These are phyloP conservation scores for Ceratitis capitata DNA, from an alignment of 1,140 invertebrate genomes.

Conservation along the genomic window DNA sequence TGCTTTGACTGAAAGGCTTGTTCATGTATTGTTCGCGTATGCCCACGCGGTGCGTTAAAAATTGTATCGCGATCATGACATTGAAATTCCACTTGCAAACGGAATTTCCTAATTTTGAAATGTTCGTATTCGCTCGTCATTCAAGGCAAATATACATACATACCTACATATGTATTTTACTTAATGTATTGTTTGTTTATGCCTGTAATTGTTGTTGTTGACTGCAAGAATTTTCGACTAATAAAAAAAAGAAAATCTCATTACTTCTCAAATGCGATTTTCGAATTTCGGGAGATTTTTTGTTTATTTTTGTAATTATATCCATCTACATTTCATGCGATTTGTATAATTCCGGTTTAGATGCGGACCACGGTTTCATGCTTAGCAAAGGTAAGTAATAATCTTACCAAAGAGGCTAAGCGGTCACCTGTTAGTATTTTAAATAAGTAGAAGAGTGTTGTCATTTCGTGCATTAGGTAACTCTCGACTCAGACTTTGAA, in stretches of 20 bases:
- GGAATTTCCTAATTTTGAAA: constrained; percentile 23
- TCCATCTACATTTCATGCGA: neutral
- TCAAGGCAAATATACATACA: neutral
- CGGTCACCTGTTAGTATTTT: too few relatives aligned
- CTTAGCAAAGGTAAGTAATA: too few relatives aligned
- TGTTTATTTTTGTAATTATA: neutral
- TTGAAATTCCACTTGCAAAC: constrained; percentile 24
- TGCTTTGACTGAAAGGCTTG: neutral
- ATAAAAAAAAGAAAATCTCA: neutral
- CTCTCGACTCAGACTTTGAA: too few relatives aligned
- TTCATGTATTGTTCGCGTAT: neutral
- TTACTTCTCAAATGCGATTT: neutral
- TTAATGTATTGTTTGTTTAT: neutral
- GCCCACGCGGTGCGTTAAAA: neutral
- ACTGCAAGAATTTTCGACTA: neutral
- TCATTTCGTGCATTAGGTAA: too few relatives aligned
- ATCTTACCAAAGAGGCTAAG: too few relatives aligned
- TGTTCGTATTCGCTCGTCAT: neutral
- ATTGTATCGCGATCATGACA: constrained; percentile 10
- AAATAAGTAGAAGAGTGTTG: too few relatives aligned
- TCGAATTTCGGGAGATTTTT: neutral
- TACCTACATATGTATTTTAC: neutral
- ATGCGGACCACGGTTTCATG: too few relatives aligned
- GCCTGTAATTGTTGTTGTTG: neutral
- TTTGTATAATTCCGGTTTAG: constrained; percentile 23